phyloP scores from a whole-genome alignment of 2,113 vertebrate genomes.

The Lophotis ruficrista region DNA sequence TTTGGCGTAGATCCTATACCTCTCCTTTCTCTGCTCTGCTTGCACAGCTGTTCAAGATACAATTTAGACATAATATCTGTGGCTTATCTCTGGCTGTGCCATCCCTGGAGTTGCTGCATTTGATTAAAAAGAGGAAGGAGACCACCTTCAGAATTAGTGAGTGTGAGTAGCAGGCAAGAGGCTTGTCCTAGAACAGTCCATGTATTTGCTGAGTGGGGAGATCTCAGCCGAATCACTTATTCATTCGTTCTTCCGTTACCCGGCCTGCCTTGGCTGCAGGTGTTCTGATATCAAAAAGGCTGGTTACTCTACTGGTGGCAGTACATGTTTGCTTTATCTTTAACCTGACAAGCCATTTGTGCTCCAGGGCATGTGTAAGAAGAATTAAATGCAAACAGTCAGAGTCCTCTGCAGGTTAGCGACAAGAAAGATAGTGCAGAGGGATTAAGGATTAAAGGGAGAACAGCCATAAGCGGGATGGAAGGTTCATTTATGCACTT shows the following conservation, averaged over 20 bases:
- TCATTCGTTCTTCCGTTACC: background rate
- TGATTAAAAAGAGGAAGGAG: background rate
- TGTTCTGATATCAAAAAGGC: conserved; percentile 22
- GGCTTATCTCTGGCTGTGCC: background rate
- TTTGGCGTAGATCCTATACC: background rate
- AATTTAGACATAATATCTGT: background rate
- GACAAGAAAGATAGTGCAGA: conserved; percentile 68
- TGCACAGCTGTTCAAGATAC: background rate
- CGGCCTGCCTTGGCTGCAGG: background rate
- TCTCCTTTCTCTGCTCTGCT: background rate
- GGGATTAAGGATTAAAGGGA: conserved; percentile 74
- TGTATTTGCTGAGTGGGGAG: background rate
- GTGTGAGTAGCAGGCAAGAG: background rate
- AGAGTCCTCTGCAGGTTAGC: conserved; percentile 70
- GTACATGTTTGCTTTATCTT: conserved; percentile 67
- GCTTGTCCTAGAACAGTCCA: background rate
- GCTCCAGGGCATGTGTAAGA: conserved; percentile 69
- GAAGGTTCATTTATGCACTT: conserved; percentile 58
- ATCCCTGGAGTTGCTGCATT: background rate
- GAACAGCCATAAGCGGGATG: conserved; percentile 44
- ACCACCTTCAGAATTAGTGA: background rate
- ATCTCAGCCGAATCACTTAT: background rate
- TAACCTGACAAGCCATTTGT: conserved; percentile 72
- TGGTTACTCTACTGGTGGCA: conserved; percentile 55
- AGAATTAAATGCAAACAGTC: conserved; percentile 73